Conservation (phyloP, 2,797 vertebrate species). For the Lutjanus argentimaculatus region DNA sequence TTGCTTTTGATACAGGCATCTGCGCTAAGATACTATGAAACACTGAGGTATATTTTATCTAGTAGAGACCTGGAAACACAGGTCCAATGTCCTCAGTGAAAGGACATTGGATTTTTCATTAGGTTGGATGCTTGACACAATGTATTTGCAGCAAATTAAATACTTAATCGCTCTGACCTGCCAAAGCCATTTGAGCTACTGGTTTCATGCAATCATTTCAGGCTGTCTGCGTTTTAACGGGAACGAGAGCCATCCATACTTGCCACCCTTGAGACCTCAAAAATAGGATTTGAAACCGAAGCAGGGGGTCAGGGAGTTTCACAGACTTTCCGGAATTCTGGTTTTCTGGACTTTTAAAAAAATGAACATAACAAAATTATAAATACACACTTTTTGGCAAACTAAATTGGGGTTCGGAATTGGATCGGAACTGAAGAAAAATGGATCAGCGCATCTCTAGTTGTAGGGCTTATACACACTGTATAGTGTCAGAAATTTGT, state of each 20-base stretch:
- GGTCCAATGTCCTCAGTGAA: slow-evolving; percentile 26
- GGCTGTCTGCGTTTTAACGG: slow-evolving; percentile 14
- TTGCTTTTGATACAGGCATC: slow-evolving; percentile 34
- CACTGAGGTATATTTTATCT: slow-evolving; percentile 41
- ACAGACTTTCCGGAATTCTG: no score
- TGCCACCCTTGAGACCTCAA: no score
- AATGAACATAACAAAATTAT: no score
- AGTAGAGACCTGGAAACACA: slow-evolving; percentile 26
- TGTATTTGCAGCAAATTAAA: slow-evolving; percentile 41
- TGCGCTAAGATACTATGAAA: slow-evolving; percentile 32
- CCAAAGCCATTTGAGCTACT: slow-evolving; percentile 28
- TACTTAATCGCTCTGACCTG: slow-evolving; percentile 19
- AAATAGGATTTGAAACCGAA: no score
- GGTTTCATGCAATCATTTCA: slow-evolving; percentile 33
- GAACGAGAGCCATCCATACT: neutral
- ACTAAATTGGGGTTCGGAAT: no score
- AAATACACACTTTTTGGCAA: no score
- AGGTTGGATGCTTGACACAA: slow-evolving; percentile 5
- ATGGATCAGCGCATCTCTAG: no score
- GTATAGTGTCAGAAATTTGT: no score
- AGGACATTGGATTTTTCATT: slow-evolving; percentile 37
- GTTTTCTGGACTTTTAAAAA: no score
- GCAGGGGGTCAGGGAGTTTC: no score
- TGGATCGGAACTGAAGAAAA: no score
- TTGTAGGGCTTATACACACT: no score